A percentile compares a stretch with the other conserved stretches of the same genome.
Conservation (phyloP, 2,113 vertebrate genomes). For the Dolichallabes microphthalmus region DNA sequence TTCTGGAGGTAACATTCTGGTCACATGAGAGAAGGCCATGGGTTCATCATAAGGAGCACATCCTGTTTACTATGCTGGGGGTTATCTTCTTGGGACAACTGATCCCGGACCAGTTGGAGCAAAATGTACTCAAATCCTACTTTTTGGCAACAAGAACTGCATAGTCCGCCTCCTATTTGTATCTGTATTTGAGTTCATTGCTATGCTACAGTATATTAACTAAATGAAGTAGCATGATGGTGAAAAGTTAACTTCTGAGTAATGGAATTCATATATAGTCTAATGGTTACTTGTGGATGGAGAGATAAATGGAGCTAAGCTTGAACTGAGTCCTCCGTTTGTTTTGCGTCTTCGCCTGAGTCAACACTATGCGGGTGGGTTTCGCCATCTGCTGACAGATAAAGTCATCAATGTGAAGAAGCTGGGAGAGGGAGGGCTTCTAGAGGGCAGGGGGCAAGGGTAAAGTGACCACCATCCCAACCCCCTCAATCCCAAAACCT, state of each 20-base stretch:
- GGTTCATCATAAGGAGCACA: conserved; percentile 24
- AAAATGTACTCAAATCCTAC: background rate
- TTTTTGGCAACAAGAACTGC: background rate
- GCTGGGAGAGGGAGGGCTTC: conserved; percentile 52
- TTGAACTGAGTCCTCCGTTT: conserved; percentile 58
- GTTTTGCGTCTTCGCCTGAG: conserved; percentile 64
- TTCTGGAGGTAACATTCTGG: conserved; percentile 47
- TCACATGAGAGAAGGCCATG: conserved; percentile 23
- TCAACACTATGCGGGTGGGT: conserved; percentile 65
- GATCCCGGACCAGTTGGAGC: conserved; percentile 6
- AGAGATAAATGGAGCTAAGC: conserved; percentile 27
- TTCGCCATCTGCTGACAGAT: conserved; percentile 68
- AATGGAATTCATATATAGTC: background rate
- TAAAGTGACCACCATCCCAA: conserved; percentile 47
- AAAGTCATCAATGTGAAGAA: conserved; percentile 59
- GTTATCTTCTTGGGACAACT: background rate
- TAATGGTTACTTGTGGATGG: conserved; percentile 2
- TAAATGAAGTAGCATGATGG: background rate
- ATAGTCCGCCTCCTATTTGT: background rate
- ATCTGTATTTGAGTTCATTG: background rate
- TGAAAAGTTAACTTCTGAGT: background rate
- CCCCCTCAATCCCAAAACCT: conserved; percentile 29
- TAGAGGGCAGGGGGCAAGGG: conserved; percentile 46
- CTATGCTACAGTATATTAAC: background rate
- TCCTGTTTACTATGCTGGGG: conserved; percentile 43